phyloP scores from a whole-genome alignment of 2,797 vertebrate genomes.

The Chaenodraco wilsoni region DNA sequence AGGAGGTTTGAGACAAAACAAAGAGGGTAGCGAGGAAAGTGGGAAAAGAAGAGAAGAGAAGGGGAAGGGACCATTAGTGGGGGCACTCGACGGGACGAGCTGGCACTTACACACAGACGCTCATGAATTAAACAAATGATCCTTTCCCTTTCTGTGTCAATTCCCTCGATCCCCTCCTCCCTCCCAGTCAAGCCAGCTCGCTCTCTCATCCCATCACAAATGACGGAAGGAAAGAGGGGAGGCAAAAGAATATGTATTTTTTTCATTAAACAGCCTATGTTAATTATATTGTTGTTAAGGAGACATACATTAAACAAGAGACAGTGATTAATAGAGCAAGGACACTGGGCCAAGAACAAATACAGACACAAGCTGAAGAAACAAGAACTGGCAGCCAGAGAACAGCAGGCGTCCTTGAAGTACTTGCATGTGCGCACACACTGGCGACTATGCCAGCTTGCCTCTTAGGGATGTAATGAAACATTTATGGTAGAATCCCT shows the following conservation, averaged over 20 bases:
- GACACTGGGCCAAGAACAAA: constrained; percentile 78
- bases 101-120: constrained; percentile 80
- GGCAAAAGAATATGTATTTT: constrained; percentile 53
- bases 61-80: constrained; percentile 73
- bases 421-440: constrained; percentile 37
- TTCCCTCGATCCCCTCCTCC: constrained; percentile 64
- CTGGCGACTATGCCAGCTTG: constrained; percentile 56
- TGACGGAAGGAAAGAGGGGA: constrained; percentile 59
- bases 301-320: constrained; percentile 80
- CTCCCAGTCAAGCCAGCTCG: constrained; percentile 57
- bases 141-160: constrained; percentile 79
- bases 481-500: constrained; percentile 79
- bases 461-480: constrained; percentile 78
- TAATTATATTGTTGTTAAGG: constrained; percentile 82
- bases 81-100: constrained; percentile 73
- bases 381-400: constrained; percentile 69
- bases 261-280: constrained; percentile 78
- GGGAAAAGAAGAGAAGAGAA: constrained; percentile 15
- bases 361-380: constrained; percentile 69
- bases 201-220: constrained; percentile 67
- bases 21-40: constrained; percentile 42
- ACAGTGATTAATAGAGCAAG: constrained; percentile 80
- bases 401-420: constrained; percentile 80
- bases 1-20: constrained; percentile 66
- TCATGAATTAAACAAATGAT: constrained; percentile 86